A percentile compares a stretch with the other conserved stretches of the same genome.
Evolutionary conservation across 2,888 invertebrate genomes (phyloP).

Genomic region (Eurois occulta): DNA sequence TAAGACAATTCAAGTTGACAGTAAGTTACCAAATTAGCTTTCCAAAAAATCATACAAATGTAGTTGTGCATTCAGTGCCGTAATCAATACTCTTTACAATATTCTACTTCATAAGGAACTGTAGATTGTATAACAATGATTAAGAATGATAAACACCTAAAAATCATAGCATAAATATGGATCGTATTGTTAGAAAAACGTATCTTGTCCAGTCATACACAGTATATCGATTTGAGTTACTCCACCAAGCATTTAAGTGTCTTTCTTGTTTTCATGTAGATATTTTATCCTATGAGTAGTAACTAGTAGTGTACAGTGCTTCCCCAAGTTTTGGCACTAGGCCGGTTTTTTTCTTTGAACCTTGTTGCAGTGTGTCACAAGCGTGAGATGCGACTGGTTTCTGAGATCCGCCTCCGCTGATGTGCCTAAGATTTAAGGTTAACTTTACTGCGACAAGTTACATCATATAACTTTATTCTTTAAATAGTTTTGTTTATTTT

Average conservation of each 20-base stretch:
- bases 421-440: constrained; percentile 74
- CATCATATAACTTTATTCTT: constrained; percentile 67
- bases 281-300: not conserved
- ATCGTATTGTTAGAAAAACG: not conserved
- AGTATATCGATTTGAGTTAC: not conserved
- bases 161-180: not conserved
- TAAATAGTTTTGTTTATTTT: constrained; percentile 39
- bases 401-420: constrained; percentile 73
- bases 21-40: not conserved
- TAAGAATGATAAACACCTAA: not conserved
- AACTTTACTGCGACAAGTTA: constrained; percentile 70
- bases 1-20: not conserved
- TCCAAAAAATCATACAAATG: not conserved
- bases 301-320: constrained; percentile 16
- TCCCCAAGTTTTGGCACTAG: constrained; percentile 27
- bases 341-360: constrained; percentile 70
- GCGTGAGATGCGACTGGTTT: constrained; percentile 80
- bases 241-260: not conserved
- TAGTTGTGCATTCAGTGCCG: not conserved
- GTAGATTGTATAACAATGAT: not conserved
- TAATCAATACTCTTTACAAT: not conserved
- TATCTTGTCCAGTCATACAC: not conserved
- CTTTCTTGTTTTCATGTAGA: not conserved
- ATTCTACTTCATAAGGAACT: not conserved
- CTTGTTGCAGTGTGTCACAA: constrained; percentile 83